Percentiles rank a stretch among this genome's conserved stretches.
Conservation (phyloP, 2,113 vertebrate genomes). For the Plestiodon gilberti region DNA sequence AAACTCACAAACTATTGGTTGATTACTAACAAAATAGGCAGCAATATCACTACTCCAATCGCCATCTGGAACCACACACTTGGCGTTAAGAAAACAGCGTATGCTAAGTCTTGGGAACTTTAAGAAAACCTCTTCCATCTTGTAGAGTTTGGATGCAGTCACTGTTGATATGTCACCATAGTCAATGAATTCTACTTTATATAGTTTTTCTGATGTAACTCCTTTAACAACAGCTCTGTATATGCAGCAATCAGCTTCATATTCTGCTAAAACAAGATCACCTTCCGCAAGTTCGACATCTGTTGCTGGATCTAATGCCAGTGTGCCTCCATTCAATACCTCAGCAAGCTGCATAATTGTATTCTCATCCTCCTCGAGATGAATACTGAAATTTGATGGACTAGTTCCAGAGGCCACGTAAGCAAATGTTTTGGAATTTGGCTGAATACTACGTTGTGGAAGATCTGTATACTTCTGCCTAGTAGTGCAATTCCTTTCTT, state of each 20-base stretch:
- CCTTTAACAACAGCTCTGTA: slow-evolving; percentile 82
- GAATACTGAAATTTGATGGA: slow-evolving; percentile 80
- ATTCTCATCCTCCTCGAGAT: slow-evolving; percentile 80
- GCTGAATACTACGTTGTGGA: slow-evolving; percentile 63
- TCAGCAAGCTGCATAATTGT: slow-evolving; percentile 75
- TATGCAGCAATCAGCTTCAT: slow-evolving; percentile 73
- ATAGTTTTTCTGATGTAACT: slow-evolving; percentile 40
- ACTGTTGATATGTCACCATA: slow-evolving; percentile 82
- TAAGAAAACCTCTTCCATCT: slow-evolving; percentile 73
- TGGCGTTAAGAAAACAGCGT: slow-evolving; percentile 75
- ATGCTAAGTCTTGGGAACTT: slow-evolving; percentile 78
- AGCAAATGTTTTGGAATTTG: slow-evolving; percentile 68
- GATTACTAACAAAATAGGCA: slow-evolving; percentile 72
- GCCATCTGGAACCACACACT: slow-evolving; percentile 43
- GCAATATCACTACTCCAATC: slow-evolving; percentile 52
- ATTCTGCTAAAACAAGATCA: slow-evolving; percentile 78
- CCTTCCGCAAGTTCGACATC: slow-evolving; percentile 54
- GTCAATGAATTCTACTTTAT: slow-evolving; percentile 88
- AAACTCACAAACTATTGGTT: slow-evolving; percentile 80
- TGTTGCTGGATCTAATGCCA: slow-evolving; percentile 44
- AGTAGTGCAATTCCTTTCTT: not conserved
- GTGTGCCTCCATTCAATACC: slow-evolving; percentile 71
- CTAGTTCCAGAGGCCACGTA: slow-evolving; percentile 78
- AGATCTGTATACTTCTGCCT: slow-evolving; percentile 70
- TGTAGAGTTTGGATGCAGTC: slow-evolving; percentile 72